Evolutionary conservation across 2,113 vertebrate species (phyloP).

Genomic region (Ramphastos sulfuratus): DNA sequence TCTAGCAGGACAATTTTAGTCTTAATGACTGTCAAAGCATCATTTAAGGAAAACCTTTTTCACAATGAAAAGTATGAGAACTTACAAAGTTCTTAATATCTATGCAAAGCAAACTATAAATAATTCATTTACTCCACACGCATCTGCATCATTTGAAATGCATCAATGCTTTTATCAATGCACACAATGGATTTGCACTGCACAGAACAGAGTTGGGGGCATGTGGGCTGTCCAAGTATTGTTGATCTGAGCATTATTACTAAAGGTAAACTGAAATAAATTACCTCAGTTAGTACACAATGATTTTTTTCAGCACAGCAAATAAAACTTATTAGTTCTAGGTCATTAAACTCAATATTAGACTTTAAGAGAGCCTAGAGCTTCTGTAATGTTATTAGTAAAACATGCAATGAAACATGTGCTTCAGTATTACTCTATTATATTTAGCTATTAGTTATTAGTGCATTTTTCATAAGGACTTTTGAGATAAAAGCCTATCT

Average conservation of each 20-base stretch:
- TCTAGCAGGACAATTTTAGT: not conserved
- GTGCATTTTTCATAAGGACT: not conserved
- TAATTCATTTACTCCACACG: not conserved
- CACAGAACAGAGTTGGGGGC: not conserved
- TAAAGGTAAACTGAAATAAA: slow-evolving; percentile 51
- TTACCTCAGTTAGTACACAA: not conserved
- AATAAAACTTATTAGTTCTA: slow-evolving; percentile 66
- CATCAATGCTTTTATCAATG: slow-evolving; percentile 25
- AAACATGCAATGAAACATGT: not conserved
- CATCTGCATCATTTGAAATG: slow-evolving; percentile 5
- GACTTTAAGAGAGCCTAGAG: slow-evolving; percentile 14
- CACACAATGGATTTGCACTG: not conserved
- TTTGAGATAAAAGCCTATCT: not conserved
- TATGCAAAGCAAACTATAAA: slow-evolving; percentile 50
- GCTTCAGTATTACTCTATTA: not conserved
- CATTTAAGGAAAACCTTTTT: not conserved
- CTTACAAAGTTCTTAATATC: slow-evolving; percentile 38
- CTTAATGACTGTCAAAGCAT: not conserved
- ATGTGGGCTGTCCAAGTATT: not conserved
- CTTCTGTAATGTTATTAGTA: not conserved
- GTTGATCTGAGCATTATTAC: slow-evolving; percentile 15
- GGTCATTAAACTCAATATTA: slow-evolving; percentile 45
- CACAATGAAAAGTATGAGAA: slow-evolving; percentile 19
- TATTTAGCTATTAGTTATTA: slow-evolving; percentile 20
- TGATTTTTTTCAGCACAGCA: not conserved